Conservation (phyloP, 2,888 invertebrate genomes). For the Eremobia ochroleuca region DNA sequence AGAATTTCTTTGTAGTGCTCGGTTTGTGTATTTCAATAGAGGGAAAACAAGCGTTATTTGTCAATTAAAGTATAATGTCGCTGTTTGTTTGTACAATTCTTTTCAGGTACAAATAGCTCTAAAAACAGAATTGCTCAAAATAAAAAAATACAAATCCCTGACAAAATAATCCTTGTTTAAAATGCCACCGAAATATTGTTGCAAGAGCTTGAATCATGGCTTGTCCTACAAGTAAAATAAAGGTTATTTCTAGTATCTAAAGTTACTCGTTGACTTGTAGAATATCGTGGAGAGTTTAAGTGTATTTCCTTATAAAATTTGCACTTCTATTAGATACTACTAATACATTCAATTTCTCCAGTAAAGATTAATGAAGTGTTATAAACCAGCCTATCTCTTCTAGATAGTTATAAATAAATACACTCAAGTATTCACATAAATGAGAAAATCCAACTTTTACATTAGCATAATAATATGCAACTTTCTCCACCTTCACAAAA, state of each 20-base stretch:
- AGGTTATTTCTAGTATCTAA: background rate
- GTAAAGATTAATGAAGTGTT: background rate
- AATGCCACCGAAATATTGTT: background rate
- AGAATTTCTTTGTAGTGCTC: constrained; percentile 62
- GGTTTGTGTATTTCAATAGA: constrained; percentile 37
- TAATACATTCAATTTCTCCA: background rate
- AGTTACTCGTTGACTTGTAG: background rate
- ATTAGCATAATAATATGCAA: background rate
- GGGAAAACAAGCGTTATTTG: constrained; percentile 12
- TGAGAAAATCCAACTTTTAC: background rate
- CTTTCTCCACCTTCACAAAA: constrained; percentile 20
- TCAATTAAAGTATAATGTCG: constrained; percentile 5
- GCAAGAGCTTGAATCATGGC: accelerated
- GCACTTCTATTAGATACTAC: background rate
- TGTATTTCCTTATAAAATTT: background rate
- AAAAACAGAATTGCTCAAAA: background rate
- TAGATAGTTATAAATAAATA: background rate
- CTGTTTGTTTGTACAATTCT: background rate
- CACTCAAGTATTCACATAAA: background rate
- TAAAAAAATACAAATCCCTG: background rate
- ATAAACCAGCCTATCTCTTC: background rate
- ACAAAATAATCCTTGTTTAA: background rate
- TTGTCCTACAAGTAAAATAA: background rate
- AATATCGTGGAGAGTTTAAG: background rate
- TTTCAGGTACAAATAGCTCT: background rate